These are phyloP conservation scores for Cephalopterus ornatus DNA, from an alignment of 2,113 vertebrate species.

Conservation along the genomic window DNA sequence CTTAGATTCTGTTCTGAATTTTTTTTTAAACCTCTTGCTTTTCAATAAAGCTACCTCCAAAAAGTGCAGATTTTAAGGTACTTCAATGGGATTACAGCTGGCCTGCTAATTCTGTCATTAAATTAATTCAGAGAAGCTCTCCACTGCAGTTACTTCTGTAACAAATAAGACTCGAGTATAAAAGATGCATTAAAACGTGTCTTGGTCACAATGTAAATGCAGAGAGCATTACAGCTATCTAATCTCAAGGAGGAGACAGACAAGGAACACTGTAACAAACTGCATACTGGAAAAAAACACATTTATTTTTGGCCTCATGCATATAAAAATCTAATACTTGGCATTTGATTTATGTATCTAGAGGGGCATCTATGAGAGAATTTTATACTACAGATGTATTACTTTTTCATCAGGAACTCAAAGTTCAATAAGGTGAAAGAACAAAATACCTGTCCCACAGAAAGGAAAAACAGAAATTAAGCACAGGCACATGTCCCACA, in stretches of 20 bases:
- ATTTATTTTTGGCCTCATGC: background rate
- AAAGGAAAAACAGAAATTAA: background rate
- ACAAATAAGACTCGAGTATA: constrained; percentile 51
- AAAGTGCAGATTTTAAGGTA: background rate
- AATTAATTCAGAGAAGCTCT: constrained; percentile 65
- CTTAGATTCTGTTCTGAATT: background rate
- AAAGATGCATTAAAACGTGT: constrained; percentile 53
- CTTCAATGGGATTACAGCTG: constrained; percentile 43
- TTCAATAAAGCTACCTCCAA: constrained; percentile 7
- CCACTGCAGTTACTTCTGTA: constrained; percentile 52
- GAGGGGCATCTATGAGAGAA: background rate
- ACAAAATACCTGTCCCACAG: background rate
- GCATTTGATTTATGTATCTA: background rate
- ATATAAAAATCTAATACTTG: background rate
- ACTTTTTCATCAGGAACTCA: background rate
- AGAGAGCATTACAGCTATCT: background rate
- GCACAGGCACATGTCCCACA: background rate
- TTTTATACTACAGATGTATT: background rate
- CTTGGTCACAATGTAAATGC: constrained; percentile 15
- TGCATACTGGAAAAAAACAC: background rate
- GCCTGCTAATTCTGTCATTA: constrained; percentile 60
- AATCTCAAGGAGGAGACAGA: background rate
- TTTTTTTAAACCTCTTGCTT: background rate
- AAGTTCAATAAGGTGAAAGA: background rate
- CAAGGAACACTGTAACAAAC: background rate